These are phyloP conservation scores for Mesitornis unicolor DNA, from an alignment of 2,113 vertebrate genomes.

Conservation along the genomic window DNA sequence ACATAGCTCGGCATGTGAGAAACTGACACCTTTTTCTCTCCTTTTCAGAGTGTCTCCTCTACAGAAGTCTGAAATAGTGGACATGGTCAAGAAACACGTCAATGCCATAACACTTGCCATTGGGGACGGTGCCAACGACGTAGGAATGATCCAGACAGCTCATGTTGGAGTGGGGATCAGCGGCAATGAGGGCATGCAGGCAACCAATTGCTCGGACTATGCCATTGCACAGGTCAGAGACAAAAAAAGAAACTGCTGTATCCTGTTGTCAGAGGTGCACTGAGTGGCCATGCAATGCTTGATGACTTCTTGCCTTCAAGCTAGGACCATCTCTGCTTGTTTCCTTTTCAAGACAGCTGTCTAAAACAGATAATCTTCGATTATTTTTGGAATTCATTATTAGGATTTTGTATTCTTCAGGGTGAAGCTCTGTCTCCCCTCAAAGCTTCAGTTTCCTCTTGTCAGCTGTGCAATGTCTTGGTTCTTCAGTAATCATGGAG, in stretches of 20 bases:
- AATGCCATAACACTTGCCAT: constrained; percentile 98
- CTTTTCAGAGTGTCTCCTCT: constrained; percentile 91
- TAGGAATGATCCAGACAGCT: constrained; percentile 98
- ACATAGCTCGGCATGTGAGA: constrained; percentile 4
- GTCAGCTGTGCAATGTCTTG: neutral
- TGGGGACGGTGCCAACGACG: constrained; percentile 95
- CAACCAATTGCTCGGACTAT: constrained; percentile 96
- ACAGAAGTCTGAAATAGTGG: constrained; percentile 98
- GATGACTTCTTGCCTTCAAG: neutral
- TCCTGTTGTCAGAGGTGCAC: neutral
- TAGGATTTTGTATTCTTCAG: neutral
- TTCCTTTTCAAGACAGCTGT: neutral
- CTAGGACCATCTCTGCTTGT: neutral
- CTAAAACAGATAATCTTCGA: neutral
- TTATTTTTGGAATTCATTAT: neutral
- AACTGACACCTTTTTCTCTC: constrained; percentile 58
- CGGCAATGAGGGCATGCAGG: constrained; percentile 98
- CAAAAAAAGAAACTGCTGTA: neutral
- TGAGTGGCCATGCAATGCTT: neutral
- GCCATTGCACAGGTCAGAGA: constrained; percentile 93
- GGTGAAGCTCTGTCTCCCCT: neutral
- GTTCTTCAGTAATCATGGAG: neutral
- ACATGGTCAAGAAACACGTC: constrained; percentile 97
- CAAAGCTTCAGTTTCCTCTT: neutral
- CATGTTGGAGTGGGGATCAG: constrained; percentile 97